These are phyloP conservation scores for Phengaris alcon DNA, from an alignment of 2,888 invertebrate species.

Conservation along the genomic window DNA sequence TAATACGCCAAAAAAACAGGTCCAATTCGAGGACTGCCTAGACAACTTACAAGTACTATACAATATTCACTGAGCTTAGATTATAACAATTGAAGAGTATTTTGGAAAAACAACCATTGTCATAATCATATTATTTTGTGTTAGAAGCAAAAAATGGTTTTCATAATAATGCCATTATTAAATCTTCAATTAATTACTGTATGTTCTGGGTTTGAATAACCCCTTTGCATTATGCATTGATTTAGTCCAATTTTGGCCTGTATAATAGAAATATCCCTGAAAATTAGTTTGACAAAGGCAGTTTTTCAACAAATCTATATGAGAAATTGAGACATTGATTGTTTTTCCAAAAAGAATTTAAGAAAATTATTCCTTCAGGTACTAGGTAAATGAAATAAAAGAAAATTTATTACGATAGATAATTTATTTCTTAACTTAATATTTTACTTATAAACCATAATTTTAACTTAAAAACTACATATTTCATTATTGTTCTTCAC, in stretches of 20 bases:
- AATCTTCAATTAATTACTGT: too few species aligned
- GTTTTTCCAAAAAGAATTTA: not conserved
- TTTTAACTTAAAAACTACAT: constrained; percentile 15
- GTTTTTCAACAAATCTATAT: not conserved
- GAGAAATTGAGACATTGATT: not conserved
- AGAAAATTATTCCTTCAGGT: not conserved
- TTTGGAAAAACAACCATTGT: not conserved
- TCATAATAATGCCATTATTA: constrained; percentile 18
- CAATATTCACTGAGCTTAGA: too few species aligned
- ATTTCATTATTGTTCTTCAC: constrained; percentile 13
- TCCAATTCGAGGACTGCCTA: too few species aligned
- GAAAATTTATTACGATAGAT: not conserved
- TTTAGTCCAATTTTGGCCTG: too few species aligned
- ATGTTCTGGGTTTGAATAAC: too few species aligned
- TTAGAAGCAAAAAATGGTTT: constrained; percentile 22
- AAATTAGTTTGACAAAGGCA: too few species aligned
- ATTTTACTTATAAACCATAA: constrained; percentile 1
- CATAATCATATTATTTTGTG: constrained; percentile 13
- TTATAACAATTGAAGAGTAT: too few species aligned
- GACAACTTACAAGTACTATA: too few species aligned
- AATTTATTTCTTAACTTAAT: too few species aligned
- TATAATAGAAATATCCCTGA: too few species aligned
- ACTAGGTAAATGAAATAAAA: not conserved
- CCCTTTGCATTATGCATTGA: too few species aligned
- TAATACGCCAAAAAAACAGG: too few species aligned